Base-by-base conservation (phyloP, 2,113 vertebrate genomes). In the Lampris incognitus region DNA sequence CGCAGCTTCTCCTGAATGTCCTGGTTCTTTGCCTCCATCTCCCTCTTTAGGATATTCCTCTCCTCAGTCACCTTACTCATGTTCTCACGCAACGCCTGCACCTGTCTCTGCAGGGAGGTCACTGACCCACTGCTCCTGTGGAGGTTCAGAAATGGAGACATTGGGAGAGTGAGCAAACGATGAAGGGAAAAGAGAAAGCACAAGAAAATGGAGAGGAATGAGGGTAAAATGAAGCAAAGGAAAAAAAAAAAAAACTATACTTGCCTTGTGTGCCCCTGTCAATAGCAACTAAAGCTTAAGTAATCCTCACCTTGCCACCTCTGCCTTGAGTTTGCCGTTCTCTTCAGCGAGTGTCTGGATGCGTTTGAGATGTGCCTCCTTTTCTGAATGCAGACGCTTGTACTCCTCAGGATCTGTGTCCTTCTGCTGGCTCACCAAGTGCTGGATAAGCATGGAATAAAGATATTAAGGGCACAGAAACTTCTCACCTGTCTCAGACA, bases 271-370 rank as follows among this genome's bases (percentile, higher is more conserved):
- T 2, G 44, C 7, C 44, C 4, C 44, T 46, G 4, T 46, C 44
- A 46, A 46, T 46, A 5, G 7, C 44, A 46, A 46, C 24, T 63
- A 2, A 13, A n/a, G 0, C 56, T n/a, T 36, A 6, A 13, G 0
- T 7, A 10, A 2, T 3, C 3, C 71, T 85, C 73, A 99, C 98
- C 96, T 96, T 80, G 93, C 79, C 77, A 95, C 90, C 71, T 99
- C 98, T 62, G 93, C 94, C 91, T 98, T 99, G 37, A 98, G 94
- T 63, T 93, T 95, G 75, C 84, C 89, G 66, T 74, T 92, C 82
- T 99, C 98, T 91, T 99, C 98, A 42, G 85, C 94, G 85, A 99
- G 95, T 72, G 97, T 97, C 36, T 97, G 97, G 81, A 98, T 96
- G 49, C 97, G 97, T 79, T 99, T 99, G 1, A 94, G 89, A 76